These are phyloP conservation scores for Micrasema minimum DNA, from an alignment of 1,140 invertebrate genomes.

Conservation along the genomic window DNA sequence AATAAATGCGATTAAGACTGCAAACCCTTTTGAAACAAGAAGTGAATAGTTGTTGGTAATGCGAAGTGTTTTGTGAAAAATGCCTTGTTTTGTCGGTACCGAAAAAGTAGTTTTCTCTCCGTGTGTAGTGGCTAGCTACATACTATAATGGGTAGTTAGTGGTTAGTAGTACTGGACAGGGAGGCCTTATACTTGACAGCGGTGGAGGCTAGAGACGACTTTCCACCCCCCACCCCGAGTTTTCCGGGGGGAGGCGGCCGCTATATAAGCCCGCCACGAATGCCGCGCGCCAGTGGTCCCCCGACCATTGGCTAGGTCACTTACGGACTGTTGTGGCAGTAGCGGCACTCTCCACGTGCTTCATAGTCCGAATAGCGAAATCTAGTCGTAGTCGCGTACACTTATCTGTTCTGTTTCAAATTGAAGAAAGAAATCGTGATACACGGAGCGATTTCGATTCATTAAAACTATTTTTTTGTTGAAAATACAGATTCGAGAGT, in stretches of 20 bases:
- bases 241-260: slow-evolving; percentile 31
- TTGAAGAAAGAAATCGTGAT: too few species aligned
- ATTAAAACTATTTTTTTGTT: slow-evolving; percentile 11
- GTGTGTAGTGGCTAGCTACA: too few species aligned
- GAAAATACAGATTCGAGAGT: background rate
- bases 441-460: background rate
- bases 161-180: background rate
- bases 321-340: slow-evolving; percentile 46
- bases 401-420: background rate
- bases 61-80: too few species aligned
- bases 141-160: too few species aligned
- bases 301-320: slow-evolving; percentile 44
- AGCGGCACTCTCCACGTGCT: slow-evolving; percentile 43
- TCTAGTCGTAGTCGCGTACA: background rate
- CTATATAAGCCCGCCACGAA: slow-evolving; percentile 32
- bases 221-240: background rate
- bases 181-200: slow-evolving; percentile 26
- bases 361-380: background rate
- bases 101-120: too few species aligned
- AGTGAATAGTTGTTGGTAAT: too few species aligned
- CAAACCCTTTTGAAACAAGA: too few species aligned
- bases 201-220: slow-evolving; percentile 22
- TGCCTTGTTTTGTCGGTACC: too few species aligned
- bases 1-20: too few species aligned
- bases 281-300: slow-evolving; percentile 47